Base-by-base conservation (phyloP, 2,888 invertebrate species). In the Hyles lineata region DNA sequence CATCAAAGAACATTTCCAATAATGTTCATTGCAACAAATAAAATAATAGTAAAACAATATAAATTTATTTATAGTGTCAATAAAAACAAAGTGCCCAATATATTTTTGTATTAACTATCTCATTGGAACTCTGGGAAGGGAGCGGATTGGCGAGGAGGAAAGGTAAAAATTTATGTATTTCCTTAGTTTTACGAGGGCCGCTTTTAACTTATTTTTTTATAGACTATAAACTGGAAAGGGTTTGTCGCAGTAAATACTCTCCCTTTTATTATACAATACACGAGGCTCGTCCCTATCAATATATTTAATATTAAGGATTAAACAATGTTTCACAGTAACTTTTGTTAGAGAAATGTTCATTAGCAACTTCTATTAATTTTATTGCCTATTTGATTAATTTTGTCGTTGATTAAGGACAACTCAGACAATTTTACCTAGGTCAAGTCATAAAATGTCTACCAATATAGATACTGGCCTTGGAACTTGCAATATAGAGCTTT, bases 131-230 rank as follows among this genome's bases (percentile, higher is more conserved):
- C 43, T 17, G 55, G n/a, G 55, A 23, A 50, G 67, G 43, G 43
- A 23, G 67, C 62, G n/a, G 32, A 29, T 9, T 35, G 67, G 17
- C 21, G 67, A 21, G 8, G 43, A 21, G 21, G n/a, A 62, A 62
- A 67, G 67, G 67, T 67, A 67, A 50, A 35, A 67, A 67, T 67
- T 67, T 67, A 67, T 67, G 67, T 17, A 43, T 67, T 67, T 50
- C 67, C 67, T 67, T 67, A 50, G 67, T 67, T 67, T 67, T 67
- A 67, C 50, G 67, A 67, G 67, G 67, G 67, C 23, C 50, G 43
- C 67, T 67, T 67, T 67, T 67, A 67, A 67, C 17, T 67, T 67
- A 67, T 67, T 67, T 67, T 52, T 63, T 67, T 67, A 67, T 67
- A 67, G 67, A 50, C 67, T 43, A 67, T 67, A 67, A 67, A 67